These are phyloP conservation scores for Dione juno DNA, from an alignment of 2,888 invertebrate species.

Conservation along the genomic window DNA sequence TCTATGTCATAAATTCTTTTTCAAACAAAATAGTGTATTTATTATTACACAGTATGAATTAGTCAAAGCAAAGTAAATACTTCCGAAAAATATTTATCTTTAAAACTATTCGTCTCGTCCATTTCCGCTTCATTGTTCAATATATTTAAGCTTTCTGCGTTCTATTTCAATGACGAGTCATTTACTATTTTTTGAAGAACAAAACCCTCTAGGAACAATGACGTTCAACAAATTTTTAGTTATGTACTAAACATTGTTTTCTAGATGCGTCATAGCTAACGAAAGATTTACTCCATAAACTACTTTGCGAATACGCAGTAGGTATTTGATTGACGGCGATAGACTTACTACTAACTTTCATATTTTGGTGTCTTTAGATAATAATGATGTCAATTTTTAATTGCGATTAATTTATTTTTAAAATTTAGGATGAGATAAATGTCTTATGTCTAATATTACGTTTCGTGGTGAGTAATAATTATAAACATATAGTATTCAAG, in stretches of 20 bases:
- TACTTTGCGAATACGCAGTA: slow-evolving; percentile 19
- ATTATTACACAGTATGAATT: neutral
- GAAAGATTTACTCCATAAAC: slow-evolving; percentile 11
- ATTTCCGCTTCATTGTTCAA: slow-evolving; percentile 37
- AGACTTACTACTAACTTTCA: slow-evolving; percentile 1
- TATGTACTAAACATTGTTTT: slow-evolving; percentile 28
- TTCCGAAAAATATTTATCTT: slow-evolving; percentile 6
- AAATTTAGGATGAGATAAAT: too few relatives aligned
- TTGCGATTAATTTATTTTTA: too few relatives aligned
- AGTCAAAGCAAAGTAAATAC: neutral
- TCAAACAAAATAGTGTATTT: slow-evolving; percentile 11
- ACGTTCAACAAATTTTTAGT: slow-evolving; percentile 33
- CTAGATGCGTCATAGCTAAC: slow-evolving; percentile 25
- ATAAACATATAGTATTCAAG: neutral
- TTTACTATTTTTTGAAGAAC: slow-evolving; percentile 2
- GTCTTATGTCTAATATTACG: too few relatives aligned
- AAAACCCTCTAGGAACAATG: slow-evolving; percentile 35
- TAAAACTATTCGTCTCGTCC: slow-evolving; percentile 31
- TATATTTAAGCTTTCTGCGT: slow-evolving; percentile 12
- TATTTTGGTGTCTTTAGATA: too few relatives aligned
- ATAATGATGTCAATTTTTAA: too few relatives aligned
- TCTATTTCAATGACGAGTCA: slow-evolving; percentile 33
- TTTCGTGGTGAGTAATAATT: neutral
- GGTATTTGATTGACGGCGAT: slow-evolving; percentile 16
- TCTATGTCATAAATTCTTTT: slow-evolving; percentile 12